Conservation (phyloP, 2,888 invertebrate species). For the Nebria salina region DNA sequence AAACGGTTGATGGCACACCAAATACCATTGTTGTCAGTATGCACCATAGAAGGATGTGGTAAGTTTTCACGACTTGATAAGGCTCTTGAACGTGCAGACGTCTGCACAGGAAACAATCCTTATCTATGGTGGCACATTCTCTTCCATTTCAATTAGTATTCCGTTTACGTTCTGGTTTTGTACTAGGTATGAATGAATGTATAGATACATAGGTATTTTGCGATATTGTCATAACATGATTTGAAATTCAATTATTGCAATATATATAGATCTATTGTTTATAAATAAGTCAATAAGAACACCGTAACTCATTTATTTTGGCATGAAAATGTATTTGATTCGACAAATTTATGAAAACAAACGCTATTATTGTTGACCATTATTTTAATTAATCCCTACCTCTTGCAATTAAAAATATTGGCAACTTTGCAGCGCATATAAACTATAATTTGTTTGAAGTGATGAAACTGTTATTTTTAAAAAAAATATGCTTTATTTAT, state of each 20-base stretch:
- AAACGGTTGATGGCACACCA: not conserved
- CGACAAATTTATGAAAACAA: too few species aligned
- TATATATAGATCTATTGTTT: too few species aligned
- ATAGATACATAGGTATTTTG: not conserved
- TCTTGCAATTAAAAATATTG: too few species aligned
- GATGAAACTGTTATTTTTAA: not conserved
- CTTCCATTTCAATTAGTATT: not conserved
- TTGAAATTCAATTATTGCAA: too few species aligned
- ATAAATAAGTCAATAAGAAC: too few species aligned
- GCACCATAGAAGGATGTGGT: not conserved
- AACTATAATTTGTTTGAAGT: too few species aligned
- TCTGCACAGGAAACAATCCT: not conserved
- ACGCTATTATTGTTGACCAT: too few species aligned
- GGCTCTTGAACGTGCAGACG: not conserved
- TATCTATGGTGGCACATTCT: not conserved
- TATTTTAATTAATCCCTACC: too few species aligned
- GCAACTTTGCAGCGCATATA: too few species aligned
- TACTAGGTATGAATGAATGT: not conserved
- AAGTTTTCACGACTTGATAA: not conserved
- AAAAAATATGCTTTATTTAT: not conserved
- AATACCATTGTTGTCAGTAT: not conserved
- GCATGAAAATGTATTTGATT: too few species aligned
- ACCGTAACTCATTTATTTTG: too few species aligned
- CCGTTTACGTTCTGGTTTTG: not conserved
- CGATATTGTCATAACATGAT: not conserved